Percentiles rank a stretch among this genome's conserved stretches.
These are phyloP conservation scores for Timandra comae DNA, from an alignment of 2,888 invertebrate genomes.

Conservation along the genomic window DNA sequence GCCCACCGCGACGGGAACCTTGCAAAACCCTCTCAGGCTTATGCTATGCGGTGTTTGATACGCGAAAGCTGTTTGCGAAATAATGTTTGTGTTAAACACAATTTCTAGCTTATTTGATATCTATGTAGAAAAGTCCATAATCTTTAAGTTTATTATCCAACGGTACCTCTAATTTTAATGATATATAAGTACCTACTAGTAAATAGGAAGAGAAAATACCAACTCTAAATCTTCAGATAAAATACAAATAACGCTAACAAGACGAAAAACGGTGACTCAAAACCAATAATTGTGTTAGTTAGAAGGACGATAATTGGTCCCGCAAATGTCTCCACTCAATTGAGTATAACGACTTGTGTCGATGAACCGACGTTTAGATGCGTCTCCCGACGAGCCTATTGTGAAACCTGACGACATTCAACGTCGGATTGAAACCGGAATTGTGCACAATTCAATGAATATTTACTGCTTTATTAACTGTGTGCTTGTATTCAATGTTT, in stretches of 20 bases:
- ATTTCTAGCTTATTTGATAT: too few relatives aligned
- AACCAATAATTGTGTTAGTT: conserved; percentile 31
- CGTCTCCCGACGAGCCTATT: conserved; percentile 18
- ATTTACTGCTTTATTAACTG: too few relatives aligned
- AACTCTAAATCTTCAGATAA: too few relatives aligned
- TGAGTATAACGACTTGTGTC: conserved; percentile 52
- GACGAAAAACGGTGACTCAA: conserved; percentile 47
- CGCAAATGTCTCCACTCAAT: conserved; percentile 50
- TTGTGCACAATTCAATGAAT: too few relatives aligned
- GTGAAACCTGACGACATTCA: neutral
- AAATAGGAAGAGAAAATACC: too few relatives aligned
- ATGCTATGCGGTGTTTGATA: conserved; percentile 6
- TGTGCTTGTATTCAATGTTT: too few relatives aligned
- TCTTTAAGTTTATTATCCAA: too few relatives aligned
- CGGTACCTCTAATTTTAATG: too few relatives aligned
- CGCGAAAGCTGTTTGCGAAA: conserved; percentile 17
- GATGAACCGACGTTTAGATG: conserved; percentile 42
- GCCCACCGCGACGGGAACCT: conserved; percentile 55
- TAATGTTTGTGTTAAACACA: too few relatives aligned
- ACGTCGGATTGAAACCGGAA: too few relatives aligned
- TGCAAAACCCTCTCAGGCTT: conserved; percentile 50
- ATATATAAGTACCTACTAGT: too few relatives aligned
- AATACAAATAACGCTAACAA: conserved; percentile 33
- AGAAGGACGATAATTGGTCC: conserved; percentile 52
- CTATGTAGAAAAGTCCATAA: too few relatives aligned